Base-by-base conservation (phyloP, 2,797 vertebrate genomes). In the Gobio occitaniae region DNA sequence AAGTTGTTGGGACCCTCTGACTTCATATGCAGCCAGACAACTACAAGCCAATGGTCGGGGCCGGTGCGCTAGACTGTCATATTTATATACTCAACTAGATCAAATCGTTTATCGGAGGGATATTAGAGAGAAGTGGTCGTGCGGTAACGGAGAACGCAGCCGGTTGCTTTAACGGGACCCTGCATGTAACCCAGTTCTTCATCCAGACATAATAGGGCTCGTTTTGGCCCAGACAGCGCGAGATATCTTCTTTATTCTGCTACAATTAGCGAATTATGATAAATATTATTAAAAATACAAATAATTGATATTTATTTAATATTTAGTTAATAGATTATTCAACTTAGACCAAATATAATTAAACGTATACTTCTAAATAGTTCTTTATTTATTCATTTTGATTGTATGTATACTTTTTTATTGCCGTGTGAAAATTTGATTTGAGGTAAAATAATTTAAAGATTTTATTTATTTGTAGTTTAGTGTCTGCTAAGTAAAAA, bases 1-100 rank as follows among this genome's bases (percentile, higher is more conserved):
- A 85, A 85, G 83, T 85, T 85, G 54, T 54, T 11, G 54, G 29
- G 66, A 78, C 66, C 25, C 63, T 72, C 66, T 15, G 52, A 84
- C 74, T 71, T 78, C 17, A 52, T 25, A 21, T 71, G 9, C 65
- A 71, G 41, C 68, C 25, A 12, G 66, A 71, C 83, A 59, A 61
- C 74, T 69, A 10, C 44, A 29, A 48, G 25, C n/a, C 19, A 41
- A 15, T 59, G 17, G 12, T 70, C 17, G 21, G 32, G 32, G 10
- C 21, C 44, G 41, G n/a, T n/a, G 44, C 13, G 56, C 32, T 6
- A 44, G 72, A 29, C 12, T 83, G 44, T 25, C 56, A 15, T 47
- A 13, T 66, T 41, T 52, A 15, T 21, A 15, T 16, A 32, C 9
- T 63, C 2, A 0, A 3, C 8, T 19, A 8, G 41, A 44, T 70